Evolutionary conservation across 1,140 invertebrate species (phyloP).

Genomic region (Limonius californicus): DNA sequence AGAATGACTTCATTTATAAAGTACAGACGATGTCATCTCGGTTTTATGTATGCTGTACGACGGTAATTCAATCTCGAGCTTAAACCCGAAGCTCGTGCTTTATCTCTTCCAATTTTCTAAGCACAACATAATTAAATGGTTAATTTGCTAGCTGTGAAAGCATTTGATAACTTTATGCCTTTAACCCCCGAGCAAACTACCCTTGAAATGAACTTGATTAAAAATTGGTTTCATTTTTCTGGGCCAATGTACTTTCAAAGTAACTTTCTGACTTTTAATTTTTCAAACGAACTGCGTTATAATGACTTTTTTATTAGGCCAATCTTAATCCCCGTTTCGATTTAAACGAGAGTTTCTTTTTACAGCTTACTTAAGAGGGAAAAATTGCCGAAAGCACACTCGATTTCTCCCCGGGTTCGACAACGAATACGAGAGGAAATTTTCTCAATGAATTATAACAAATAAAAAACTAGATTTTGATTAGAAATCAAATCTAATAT

Average conservation of each 20-base stretch:
- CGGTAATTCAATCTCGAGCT: conserved; percentile 7
- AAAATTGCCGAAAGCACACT: too few species aligned
- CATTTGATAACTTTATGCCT: conserved; percentile 13
- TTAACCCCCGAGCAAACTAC: conserved; percentile 1
- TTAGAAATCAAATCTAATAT: too few species aligned
- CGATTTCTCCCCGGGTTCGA: too few species aligned
- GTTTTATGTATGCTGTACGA: conserved; percentile 5
- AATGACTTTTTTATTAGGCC: too few species aligned
- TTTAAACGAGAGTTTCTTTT: too few species aligned
- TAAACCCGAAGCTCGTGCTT: conserved; percentile 6
- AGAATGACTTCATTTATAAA: conserved; percentile 6
- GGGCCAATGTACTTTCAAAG: neutral
- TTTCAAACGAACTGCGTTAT: neutral
- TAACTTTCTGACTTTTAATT: neutral
- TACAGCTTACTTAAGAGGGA: too few species aligned
- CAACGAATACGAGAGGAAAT: too few species aligned
- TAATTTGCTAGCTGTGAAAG: conserved; percentile 2
- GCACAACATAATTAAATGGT: conserved; percentile 10
- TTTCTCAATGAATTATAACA: too few species aligned
- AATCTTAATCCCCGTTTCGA: too few species aligned
- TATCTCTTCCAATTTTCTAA: conserved; percentile 13
- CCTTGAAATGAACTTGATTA: neutral
- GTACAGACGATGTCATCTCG: conserved; percentile 1
- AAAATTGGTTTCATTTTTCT: neutral
- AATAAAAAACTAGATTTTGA: too few species aligned